These are phyloP conservation scores for Lymantria monacha DNA, from an alignment of 2,888 invertebrate species.

Conservation along the genomic window DNA sequence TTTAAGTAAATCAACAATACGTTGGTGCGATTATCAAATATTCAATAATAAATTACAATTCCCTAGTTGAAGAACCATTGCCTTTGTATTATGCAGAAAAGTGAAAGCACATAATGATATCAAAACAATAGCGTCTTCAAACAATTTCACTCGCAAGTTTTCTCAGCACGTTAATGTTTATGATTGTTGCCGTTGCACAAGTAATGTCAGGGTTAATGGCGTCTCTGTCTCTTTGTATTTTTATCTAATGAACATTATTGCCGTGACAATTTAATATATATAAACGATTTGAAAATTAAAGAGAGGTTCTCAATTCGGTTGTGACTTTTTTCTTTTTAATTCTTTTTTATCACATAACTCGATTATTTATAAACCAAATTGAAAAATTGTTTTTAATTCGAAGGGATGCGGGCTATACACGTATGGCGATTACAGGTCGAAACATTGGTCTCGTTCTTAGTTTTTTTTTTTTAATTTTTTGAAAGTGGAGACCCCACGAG, in stretches of 20 bases:
- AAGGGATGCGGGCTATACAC: no score
- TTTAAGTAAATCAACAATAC: conserved; percentile 1
- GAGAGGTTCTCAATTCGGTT: no score
- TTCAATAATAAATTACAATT: conserved; percentile 35
- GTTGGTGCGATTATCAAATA: conserved; percentile 22
- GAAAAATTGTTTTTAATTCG: no score
- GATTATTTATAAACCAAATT: no score
- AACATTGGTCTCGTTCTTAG: no score
- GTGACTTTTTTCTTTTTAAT: no score
- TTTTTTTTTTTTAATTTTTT: no score
- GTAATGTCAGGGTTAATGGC: conserved; percentile 31
- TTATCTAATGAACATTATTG: neutral
- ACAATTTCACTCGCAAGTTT: conserved; percentile 40
- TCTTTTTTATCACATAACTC: no score
- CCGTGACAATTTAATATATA: no score
- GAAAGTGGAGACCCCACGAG: no score
- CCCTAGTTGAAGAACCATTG: conserved; percentile 22
- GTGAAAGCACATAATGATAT: conserved; percentile 43
- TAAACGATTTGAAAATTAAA: no score
- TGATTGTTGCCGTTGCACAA: conserved; percentile 30
- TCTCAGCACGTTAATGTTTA: conserved; percentile 32
- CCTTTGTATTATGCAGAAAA: conserved; percentile 32
- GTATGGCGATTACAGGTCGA: no score
- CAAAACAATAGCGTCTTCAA: conserved; percentile 45
- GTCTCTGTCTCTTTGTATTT: conserved; percentile 21